These are phyloP conservation scores for Lepeophtheirus salmonis DNA, from an alignment of 1,140 invertebrate species.

Conservation along the genomic window DNA sequence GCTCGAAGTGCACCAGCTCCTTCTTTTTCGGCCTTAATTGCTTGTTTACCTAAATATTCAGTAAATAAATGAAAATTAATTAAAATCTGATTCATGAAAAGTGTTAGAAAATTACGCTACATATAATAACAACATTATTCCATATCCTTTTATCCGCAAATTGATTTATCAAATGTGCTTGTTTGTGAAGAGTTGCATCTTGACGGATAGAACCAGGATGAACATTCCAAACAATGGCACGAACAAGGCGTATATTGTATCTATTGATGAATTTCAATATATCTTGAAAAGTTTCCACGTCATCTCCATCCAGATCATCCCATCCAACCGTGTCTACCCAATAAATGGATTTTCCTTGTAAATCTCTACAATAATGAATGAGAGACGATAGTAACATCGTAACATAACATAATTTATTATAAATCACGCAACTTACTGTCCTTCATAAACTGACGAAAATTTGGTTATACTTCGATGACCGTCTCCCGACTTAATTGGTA, in stretches of 20 bases:
- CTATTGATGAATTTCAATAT: neutral
- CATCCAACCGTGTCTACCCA: slow-evolving; percentile 2
- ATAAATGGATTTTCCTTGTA: neutral
- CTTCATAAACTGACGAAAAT: neutral
- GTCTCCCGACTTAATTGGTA: neutral
- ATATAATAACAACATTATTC: slow-evolving; percentile 2
- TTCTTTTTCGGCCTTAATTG: neutral
- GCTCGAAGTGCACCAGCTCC: neutral
- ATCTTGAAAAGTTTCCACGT: slow-evolving; percentile 1
- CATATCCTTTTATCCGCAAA: neutral
- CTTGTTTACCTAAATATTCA: slow-evolving; percentile 5
- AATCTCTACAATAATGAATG: neutral
- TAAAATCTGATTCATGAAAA: too few species aligned
- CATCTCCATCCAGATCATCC: slow-evolving; percentile 7
- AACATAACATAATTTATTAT: neutral
- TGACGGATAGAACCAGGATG: neutral
- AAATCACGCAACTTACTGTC: neutral
- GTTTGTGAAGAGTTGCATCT: neutral
- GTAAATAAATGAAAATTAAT: too few species aligned
- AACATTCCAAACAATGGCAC: neutral
- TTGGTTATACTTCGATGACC: neutral
- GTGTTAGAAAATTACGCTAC: too few species aligned
- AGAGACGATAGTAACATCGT: neutral
- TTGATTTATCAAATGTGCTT: neutral
- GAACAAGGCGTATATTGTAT: neutral